Evolutionary conservation across 2,888 invertebrate genomes (phyloP).

Genomic region (Diaperis boleti): DNA sequence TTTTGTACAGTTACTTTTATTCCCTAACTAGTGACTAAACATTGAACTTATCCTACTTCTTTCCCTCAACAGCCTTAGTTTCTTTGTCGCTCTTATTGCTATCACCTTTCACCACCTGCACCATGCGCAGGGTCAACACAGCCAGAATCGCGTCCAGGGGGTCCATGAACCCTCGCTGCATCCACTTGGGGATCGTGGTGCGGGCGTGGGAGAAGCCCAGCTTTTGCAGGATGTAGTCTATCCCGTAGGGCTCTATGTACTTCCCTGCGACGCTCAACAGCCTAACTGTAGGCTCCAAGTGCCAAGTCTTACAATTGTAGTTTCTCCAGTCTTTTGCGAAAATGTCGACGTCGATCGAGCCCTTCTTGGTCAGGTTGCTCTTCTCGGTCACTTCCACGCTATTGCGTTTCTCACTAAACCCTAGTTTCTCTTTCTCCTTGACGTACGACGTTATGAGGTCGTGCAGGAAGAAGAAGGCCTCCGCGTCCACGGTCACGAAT

Average conservation of each 20-base stretch:
- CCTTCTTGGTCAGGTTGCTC: conserved; percentile 51
- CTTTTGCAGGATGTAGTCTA: conserved; percentile 98
- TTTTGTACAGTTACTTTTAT: conserved; percentile 26
- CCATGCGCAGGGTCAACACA: conserved; percentile 79
- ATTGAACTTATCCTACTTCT: conserved; percentile 40
- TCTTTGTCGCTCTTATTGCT: conserved; percentile 56
- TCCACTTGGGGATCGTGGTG: conserved; percentile 99
- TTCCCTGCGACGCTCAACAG: conserved; percentile 75
- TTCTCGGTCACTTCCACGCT: conserved; percentile 52
- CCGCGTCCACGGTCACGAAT: conserved; percentile 97
- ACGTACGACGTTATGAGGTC: conserved; percentile 97
- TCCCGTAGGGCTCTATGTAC: conserved; percentile 97
- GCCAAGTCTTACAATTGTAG: conserved; percentile 96
- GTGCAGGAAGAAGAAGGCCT: conserved; percentile 97
- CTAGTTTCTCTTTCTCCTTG: conserved; percentile 83
- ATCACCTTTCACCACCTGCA: conserved; percentile 66
- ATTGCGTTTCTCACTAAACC: conserved; percentile 54
- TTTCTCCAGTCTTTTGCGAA: conserved; percentile 89
- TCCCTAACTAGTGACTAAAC: conserved; percentile 24
- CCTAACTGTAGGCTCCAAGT: conserved; percentile 93
- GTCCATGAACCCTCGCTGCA: conserved; percentile 98
- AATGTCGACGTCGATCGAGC: conserved; percentile 70
- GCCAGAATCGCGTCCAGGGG: conserved; percentile 94
- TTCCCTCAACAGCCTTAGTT: conserved; percentile 48
- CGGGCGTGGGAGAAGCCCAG: conserved; percentile 97